Evolutionary conservation across 2,888 invertebrate genomes (phyloP).

Genomic region (Dryobota labecula): DNA sequence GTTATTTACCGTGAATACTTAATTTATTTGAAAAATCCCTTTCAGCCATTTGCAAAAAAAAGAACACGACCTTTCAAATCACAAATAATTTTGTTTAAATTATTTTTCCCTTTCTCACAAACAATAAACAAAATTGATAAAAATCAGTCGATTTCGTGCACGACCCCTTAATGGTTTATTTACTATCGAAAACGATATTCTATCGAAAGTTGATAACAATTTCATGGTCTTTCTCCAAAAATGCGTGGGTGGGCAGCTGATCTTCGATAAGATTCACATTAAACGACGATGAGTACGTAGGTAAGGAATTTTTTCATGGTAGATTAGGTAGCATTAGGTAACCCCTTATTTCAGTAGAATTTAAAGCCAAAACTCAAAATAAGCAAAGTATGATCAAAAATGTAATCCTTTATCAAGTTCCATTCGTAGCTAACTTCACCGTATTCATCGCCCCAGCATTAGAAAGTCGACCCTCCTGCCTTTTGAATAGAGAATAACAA

Average conservation of each 20-base stretch:
- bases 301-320: neutral
- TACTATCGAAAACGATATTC: neutral
- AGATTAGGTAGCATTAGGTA: neutral
- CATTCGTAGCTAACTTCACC: slow-evolving; percentile 78
- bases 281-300: too few species aligned
- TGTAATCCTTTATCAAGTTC: neutral
- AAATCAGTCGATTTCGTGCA: too few species aligned
- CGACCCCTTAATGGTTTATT: too few species aligned
- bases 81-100: too few species aligned
- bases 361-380: neutral
- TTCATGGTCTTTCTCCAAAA: neutral
- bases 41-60: too few species aligned
- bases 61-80: too few species aligned
- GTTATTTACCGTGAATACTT: too few species aligned
- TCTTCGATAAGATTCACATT: neutral
- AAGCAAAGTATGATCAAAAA: neutral
- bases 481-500: slow-evolving; percentile 82
- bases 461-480: slow-evolving; percentile 80
- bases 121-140: too few species aligned
- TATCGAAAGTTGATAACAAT: neutral
- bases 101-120: too few species aligned
- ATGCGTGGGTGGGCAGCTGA: slow-evolving; percentile 1
- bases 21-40: too few species aligned
- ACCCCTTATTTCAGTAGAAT: neutral
- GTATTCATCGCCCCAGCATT: slow-evolving; percentile 69